These are phyloP conservation scores for Sterna hirundo DNA, from an alignment of 2,113 vertebrate species.

Conservation along the genomic window DNA sequence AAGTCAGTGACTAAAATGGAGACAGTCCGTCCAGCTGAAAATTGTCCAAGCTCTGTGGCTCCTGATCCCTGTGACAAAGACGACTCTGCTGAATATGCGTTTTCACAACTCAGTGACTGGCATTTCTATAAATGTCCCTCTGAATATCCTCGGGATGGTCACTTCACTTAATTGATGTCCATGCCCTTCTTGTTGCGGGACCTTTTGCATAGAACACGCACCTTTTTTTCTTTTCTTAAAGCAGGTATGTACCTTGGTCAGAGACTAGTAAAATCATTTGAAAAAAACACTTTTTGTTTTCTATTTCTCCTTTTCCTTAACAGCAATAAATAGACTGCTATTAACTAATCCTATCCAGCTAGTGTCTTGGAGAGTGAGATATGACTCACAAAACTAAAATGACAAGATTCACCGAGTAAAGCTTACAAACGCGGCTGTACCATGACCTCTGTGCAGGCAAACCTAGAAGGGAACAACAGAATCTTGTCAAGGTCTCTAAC, in stretches of 20 bases:
- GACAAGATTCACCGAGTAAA: background rate
- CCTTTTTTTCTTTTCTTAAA: background rate
- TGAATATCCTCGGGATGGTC: background rate
- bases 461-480: background rate
- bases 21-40: background rate
- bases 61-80: background rate
- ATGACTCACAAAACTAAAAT: background rate
- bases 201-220: accelerated
- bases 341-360: background rate
- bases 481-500: background rate
- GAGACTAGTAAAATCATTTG: background rate
- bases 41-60: background rate
- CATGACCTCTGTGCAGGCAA: accelerated
- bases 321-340: background rate
- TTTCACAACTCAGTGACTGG: background rate
- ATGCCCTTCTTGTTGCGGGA: background rate
- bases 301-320: background rate
- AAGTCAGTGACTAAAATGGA: background rate
- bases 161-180: background rate
- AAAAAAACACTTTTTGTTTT: background rate
- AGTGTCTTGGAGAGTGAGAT: background rate
- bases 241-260: background rate
- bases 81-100: background rate
- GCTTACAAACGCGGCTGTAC: background rate
- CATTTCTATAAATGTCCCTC: background rate